phyloP scores from a whole-genome alignment of 2,113 vertebrate genomes.

The Hemicordylus capensis region DNA sequence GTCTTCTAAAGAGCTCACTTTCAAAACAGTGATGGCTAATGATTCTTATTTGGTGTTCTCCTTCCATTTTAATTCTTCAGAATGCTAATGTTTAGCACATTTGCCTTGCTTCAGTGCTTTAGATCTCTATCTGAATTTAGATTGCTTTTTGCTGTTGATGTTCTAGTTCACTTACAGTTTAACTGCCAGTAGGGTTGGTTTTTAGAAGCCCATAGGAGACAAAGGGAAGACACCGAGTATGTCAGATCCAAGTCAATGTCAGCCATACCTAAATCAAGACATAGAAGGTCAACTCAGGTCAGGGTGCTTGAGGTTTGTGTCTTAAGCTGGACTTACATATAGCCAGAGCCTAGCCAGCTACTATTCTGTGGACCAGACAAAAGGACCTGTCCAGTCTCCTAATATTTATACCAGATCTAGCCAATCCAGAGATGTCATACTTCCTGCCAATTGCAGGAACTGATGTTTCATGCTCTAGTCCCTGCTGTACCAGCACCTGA shows the following conservation, averaged over 20 bases:
- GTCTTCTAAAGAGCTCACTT: neutral
- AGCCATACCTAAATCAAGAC: neutral
- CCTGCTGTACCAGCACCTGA: neutral
- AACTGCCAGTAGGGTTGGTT: neutral
- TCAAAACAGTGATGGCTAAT: neutral
- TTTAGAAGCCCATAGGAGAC: neutral
- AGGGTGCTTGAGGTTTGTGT: no score
- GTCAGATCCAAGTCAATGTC: neutral
- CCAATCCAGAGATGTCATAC: neutral
- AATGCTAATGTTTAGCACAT: neutral
- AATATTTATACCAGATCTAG: neutral
- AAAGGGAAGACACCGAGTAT: neutral
- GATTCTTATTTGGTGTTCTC: neutral
- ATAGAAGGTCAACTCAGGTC: no score
- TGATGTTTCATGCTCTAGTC: no score
- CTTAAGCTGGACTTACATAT: neutral
- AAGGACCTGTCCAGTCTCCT: neutral
- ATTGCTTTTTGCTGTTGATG: neutral
- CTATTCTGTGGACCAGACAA: neutral
- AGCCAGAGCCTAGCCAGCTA: neutral
- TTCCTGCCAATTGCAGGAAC: no score
- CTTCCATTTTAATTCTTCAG: constrained; percentile 2
- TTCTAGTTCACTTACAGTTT: constrained; percentile 6
- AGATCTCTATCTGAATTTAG: constrained; percentile 20
- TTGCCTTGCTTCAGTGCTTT: neutral